phyloP scores from a whole-genome alignment of 2,113 vertebrate species.

The Chlamydotis undulata region DNA sequence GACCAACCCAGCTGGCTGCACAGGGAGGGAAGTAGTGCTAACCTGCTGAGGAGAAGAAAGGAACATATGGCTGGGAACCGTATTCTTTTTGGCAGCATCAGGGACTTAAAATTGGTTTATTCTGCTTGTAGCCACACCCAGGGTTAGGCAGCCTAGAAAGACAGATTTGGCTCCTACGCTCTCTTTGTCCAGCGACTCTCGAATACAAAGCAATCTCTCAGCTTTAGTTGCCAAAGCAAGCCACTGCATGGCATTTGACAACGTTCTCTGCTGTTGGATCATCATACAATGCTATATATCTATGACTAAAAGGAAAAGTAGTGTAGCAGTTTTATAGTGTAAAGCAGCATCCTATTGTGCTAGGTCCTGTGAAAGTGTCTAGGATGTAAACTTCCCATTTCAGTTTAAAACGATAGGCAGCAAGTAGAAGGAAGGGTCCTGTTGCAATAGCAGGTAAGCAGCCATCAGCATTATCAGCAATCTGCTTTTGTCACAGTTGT shows the following conservation, averaged over 20 bases:
- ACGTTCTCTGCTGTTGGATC: not conserved
- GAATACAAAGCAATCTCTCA: not conserved
- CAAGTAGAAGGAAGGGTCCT: not conserved
- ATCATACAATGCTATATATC: accelerated
- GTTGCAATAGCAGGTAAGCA: not conserved
- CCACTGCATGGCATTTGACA: not conserved
- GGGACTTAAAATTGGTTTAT: not conserved
- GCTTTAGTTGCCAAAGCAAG: not conserved
- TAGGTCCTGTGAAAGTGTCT: not conserved
- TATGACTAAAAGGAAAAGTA: not conserved
- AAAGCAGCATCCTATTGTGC: not conserved
- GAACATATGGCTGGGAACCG: not conserved
- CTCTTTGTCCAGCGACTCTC: not conserved
- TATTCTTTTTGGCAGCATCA: not conserved
- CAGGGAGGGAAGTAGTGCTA: not conserved
- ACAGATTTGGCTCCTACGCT: not conserved
- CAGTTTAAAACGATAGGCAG: not conserved
- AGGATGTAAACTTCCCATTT: not conserved
- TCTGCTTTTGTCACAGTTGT: not conserved
- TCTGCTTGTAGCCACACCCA: not conserved
- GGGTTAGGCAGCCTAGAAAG: not conserved
- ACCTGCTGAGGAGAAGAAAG: not conserved
- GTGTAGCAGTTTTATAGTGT: accelerated
- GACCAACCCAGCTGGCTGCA: not conserved
- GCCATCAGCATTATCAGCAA: not conserved